Evolutionary conservation across 2,113 vertebrate genomes (phyloP).

Genomic region (Talpa occidentalis): DNA sequence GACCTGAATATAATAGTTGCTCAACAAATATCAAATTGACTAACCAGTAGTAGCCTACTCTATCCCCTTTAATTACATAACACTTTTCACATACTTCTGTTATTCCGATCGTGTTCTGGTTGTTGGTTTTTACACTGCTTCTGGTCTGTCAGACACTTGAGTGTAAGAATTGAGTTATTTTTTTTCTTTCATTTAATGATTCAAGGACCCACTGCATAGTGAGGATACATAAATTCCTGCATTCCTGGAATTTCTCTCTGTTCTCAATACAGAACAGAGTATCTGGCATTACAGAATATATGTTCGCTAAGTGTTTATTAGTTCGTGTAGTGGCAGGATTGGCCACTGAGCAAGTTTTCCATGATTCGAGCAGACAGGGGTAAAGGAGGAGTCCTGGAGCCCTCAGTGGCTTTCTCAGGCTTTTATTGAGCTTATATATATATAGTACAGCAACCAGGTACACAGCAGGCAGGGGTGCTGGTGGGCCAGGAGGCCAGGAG

Average conservation of each 20-base stretch:
- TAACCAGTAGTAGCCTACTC: not conserved
- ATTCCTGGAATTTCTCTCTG: not conserved
- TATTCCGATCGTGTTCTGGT: not conserved
- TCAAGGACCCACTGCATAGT: not conserved
- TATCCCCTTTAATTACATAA: not conserved
- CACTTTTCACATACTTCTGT: not conserved
- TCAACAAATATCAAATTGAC: not conserved
- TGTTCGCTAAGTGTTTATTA: not conserved
- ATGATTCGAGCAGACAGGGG: too few species aligned
- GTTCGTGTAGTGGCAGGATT: too few species aligned
- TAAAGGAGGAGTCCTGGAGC: too few species aligned
- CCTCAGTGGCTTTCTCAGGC: too few species aligned
- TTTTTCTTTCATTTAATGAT: not conserved
- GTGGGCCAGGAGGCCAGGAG: too few species aligned
- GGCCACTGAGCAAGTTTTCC: too few species aligned
- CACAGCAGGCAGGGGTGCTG: too few species aligned
- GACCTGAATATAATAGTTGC: not conserved
- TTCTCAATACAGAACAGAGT: not conserved
- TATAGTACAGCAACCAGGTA: too few species aligned
- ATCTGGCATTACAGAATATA: not conserved
- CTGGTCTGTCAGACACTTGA: not conserved
- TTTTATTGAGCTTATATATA: too few species aligned
- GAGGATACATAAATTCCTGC: not conserved
- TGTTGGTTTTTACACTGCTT: not conserved
- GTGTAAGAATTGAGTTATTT: not conserved